phyloP scores from a whole-genome alignment of 2,888 invertebrate species.

The Drosophila crucigera region DNA sequence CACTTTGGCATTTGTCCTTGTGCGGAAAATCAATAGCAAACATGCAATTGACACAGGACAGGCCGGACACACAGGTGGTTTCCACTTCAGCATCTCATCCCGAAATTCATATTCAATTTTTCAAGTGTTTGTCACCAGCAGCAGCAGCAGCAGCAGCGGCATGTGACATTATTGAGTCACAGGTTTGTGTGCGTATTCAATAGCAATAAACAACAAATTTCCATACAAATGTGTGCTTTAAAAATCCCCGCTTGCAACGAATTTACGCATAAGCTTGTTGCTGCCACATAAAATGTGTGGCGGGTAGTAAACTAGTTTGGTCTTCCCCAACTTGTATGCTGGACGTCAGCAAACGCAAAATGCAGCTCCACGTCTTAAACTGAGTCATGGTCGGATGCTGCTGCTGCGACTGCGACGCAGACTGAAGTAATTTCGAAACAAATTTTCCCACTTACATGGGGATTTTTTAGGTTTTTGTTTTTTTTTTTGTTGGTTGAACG shows the following conservation, averaged over 20 bases:
- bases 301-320: conserved; percentile 27
- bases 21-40: conserved; percentile 66
- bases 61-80: conserved; percentile 1
- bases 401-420: neutral
- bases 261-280: conserved; percentile 18
- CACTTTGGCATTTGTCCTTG: conserved; percentile 34
- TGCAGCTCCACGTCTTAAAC: conserved; percentile 36
- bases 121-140: conserved; percentile 43
- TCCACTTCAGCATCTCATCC: conserved; percentile 13
- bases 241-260: conserved; percentile 41
- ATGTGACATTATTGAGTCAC: conserved; percentile 37
- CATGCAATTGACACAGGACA: conserved; percentile 70
- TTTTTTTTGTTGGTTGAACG: conserved; percentile 44
- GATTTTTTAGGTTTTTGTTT: conserved; percentile 44
- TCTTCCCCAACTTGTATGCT: conserved; percentile 62
- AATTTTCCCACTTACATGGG: conserved; percentile 77
- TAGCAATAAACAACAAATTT: conserved; percentile 17
- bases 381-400: conserved; percentile 66
- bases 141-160: conserved; percentile 19
- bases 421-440: conserved; percentile 65
- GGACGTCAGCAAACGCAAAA: conserved; percentile 55
- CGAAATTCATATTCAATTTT: conserved; percentile 5
- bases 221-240: conserved; percentile 1
- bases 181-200: conserved; percentile 19
- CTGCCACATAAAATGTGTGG: conserved; percentile 23